Base-by-base conservation (phyloP, 1,140 invertebrate species). In the Achroia grisella region DNA sequence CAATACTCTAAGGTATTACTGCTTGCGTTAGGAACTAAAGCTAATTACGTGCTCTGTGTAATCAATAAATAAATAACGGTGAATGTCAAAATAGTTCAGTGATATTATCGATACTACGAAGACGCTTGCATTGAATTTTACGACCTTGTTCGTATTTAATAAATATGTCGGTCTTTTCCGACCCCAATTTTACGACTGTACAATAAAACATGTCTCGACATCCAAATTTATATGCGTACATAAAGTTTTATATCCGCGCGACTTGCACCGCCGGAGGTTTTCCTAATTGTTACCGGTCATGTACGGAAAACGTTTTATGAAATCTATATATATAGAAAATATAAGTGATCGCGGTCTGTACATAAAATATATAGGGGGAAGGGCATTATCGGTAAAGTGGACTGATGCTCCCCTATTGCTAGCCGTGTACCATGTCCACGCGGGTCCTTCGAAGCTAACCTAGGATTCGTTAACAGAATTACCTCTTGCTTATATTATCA, bases 171-270 rank as follows among this genome's bases (percentile, higher is more conserved):
- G 75, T 76, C 70, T 78, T 74, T 81, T 74, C 80, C 78, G 74
- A 80, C 73, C 80, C 71, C 63, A 71, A 84, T 80, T 84, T 84
- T 82, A 84, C 76, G 80, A 80, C 46, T 61, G 49, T 59, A 80
- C 76, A 84, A 79, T 84, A 84, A 84, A 84, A 82, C 78, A 84
- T 84, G 80, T 84, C 80, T 82, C 80, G 80, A 72, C 78, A 84
- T 80, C 71, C 63, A 72, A 84, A 84, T 82, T 84, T 84, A 84
- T 84, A 81, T 74, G 72, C 76, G 76, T 75, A 80, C 76, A 84
- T 84, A 84, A 84, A 84, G 71, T 84, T 84, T 84, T 84, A 84
- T 84, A 80, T 70, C 76, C 70, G 58, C 70, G 71, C 75, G 69
- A 82, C 80, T 82, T 77, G 80, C 75, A 78, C 61, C 60, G 68